Evolutionary conservation across 2,888 invertebrate species (phyloP), one percentile per base, ranked within the genome.

Genomic region (Myopa tessellatipennis): DNA sequence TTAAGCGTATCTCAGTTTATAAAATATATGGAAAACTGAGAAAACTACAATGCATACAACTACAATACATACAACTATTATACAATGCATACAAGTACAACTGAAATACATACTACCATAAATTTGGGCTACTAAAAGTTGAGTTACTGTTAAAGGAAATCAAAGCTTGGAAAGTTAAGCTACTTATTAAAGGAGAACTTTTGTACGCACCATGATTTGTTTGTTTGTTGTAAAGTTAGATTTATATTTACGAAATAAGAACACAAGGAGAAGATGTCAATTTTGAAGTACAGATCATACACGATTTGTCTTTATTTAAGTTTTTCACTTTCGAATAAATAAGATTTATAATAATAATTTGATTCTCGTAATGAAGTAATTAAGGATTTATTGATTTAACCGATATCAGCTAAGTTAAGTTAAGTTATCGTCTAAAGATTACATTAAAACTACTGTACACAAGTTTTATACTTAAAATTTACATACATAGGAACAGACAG

Each of bases 291-390:
- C 83, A 82, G 74, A 80, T 81, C 80, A 85, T 79, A 68, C 78
- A 81, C 85, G 79, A 79, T 80, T 82, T 81, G 55, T 83, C 81
- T 82, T 84, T 83, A 79, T 72, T 36, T 73, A 60, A 73, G 36
- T 76, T 67, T 80, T 80, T 78, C 73, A 78, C 72, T 74, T 72
- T 77, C 80, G 71, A 80, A 81, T 85, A 83, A 82, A 79, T 82
- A 79, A 79, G 78, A 82, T 83, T 85, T 84, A 84, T 77, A 73
- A 69, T 84, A 79, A 82, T 80, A 76, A 79, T 79, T 86, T 77
- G 84, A 83, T 83, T 83, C 85, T 80, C 81, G 81, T 84, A 82
- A 83, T 80, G 63, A 69, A 69, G 84, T 83, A 84, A 68, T 8
- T 40, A 45, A 18, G 83, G 83, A 83, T 86, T 84, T 81, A 81